A percentile compares a stretch with the other conserved stretches of the same genome.
Conservation (phyloP, 2,888 invertebrate genomes). For the Cylindroiulus punctatus region DNA sequence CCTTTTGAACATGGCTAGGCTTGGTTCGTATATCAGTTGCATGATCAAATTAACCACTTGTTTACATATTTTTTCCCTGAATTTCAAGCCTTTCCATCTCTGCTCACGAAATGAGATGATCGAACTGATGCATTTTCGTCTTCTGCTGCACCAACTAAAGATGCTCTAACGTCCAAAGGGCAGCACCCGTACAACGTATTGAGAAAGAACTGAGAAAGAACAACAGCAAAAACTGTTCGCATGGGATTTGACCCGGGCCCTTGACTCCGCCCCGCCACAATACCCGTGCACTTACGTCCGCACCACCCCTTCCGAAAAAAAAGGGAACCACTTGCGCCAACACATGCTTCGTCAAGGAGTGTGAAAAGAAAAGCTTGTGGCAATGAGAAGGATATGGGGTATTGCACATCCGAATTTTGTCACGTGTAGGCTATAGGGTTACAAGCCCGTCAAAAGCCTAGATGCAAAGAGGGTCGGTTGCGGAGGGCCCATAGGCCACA, state of each 20-base stretch:
- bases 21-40: too few species aligned
- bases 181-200: not conserved
- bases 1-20: too few species aligned
- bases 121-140: too few species aligned
- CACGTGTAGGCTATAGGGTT: constrained; percentile 41
- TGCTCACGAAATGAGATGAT: too few species aligned
- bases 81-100: too few species aligned
- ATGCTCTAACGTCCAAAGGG: not conserved
- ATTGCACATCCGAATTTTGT: constrained; percentile 30
- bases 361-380: constrained; percentile 42
- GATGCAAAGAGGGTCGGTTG: not conserved
- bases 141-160: too few species aligned
- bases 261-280: constrained; percentile 4
- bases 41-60: too few species aligned
- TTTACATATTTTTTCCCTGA: too few species aligned
- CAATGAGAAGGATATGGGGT: constrained; percentile 29
- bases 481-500: not conserved
- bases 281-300: not conserved
- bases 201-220: not conserved
- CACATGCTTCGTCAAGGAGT: constrained; percentile 28
- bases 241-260: constrained; percentile 24
- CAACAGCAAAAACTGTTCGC: not conserved
- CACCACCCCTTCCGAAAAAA: constrained; percentile 13
- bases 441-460: constrained; percentile 15
- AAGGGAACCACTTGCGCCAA: constrained; percentile 31